These are phyloP conservation scores for Tetropium fuscum DNA, from an alignment of 2,888 invertebrate genomes.

Conservation along the genomic window DNA sequence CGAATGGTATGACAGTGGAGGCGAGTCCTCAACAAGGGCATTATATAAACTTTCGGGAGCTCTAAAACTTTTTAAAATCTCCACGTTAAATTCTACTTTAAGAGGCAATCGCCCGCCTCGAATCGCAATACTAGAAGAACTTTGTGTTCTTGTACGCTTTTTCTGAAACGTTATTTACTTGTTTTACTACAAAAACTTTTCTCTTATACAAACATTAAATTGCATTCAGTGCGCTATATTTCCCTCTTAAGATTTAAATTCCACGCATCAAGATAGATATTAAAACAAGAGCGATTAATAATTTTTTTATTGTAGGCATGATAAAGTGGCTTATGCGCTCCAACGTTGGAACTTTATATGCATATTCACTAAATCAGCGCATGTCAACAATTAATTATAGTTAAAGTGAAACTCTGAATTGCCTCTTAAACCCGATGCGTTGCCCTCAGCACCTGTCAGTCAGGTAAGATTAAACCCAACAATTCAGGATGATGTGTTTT, in stretches of 20 bases:
- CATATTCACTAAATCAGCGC: neutral
- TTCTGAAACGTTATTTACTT: slow-evolving; percentile 53
- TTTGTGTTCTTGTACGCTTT: slow-evolving; percentile 50
- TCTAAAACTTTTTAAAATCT: slow-evolving; percentile 46
- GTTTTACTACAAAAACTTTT: slow-evolving; percentile 50
- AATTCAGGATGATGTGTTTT: no score
- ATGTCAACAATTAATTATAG: neutral
- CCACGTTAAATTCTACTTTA: slow-evolving; percentile 63
- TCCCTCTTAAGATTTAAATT: slow-evolving; percentile 18
- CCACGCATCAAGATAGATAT: slow-evolving; percentile 20
- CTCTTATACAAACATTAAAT: slow-evolving; percentile 48
- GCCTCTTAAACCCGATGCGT: no score
- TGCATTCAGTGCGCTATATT: slow-evolving; percentile 40
- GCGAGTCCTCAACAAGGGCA: slow-evolving; percentile 16
- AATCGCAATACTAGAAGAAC: slow-evolving; percentile 43
- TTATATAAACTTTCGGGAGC: slow-evolving; percentile 28
- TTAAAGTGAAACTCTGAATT: no score
- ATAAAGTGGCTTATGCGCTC: slow-evolving; percentile 17
- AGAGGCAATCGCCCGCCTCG: slow-evolving; percentile 59
- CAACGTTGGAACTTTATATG: slow-evolving; percentile 8
- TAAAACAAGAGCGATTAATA: slow-evolving; percentile 20
- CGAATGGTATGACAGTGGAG: slow-evolving; percentile 21
- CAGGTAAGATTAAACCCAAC: no score
- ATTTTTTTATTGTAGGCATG: slow-evolving; percentile 25
- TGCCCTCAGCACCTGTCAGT: no score